Percentiles rank a stretch among this genome's conserved stretches.
These are phyloP conservation scores for Graphium colonna DNA, from an alignment of 2,888 invertebrate species.

Conservation along the genomic window DNA sequence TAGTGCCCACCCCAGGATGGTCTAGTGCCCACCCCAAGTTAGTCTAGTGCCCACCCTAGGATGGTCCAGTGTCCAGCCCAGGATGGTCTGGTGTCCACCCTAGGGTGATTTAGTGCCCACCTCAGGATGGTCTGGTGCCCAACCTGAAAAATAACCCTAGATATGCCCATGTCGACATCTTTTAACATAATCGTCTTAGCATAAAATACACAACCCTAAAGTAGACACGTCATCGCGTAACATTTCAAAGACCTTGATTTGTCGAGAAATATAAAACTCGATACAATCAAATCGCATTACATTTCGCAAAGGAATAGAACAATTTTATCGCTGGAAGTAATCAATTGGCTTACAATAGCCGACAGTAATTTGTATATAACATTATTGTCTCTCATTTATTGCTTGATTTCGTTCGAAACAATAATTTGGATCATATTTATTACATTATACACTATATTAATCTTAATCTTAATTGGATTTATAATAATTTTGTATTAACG, in stretches of 20 bases:
- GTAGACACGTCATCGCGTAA: conserved; percentile 33
- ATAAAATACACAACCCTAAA: conserved; percentile 16
- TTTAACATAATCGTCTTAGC: not conserved
- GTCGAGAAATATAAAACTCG: conserved; percentile 35
- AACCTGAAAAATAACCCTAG: too few species aligned
- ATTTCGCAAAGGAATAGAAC: conserved; percentile 7
- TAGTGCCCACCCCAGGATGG: too few species aligned
- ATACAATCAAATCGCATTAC: conserved; percentile 37
- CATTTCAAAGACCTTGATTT: conserved; percentile 34
- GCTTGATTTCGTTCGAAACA: not conserved
- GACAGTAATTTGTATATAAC: not conserved
- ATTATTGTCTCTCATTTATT: not conserved
- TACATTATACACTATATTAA: not conserved
- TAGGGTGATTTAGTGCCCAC: too few species aligned
- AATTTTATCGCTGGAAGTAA: conserved; percentile 17
- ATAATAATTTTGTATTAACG: not conserved
- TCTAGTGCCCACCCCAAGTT: too few species aligned
- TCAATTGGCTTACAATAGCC: conserved; percentile 3
- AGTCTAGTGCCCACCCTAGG: too few species aligned
- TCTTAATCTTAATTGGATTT: not conserved
- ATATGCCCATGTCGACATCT: too few species aligned
- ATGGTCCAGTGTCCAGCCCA: too few species aligned
- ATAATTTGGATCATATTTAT: not conserved
- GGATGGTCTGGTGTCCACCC: too few species aligned
- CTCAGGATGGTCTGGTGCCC: too few species aligned